phyloP scores from a whole-genome alignment of 1,140 invertebrate genomes.

The Babylonia areolata region DNA sequence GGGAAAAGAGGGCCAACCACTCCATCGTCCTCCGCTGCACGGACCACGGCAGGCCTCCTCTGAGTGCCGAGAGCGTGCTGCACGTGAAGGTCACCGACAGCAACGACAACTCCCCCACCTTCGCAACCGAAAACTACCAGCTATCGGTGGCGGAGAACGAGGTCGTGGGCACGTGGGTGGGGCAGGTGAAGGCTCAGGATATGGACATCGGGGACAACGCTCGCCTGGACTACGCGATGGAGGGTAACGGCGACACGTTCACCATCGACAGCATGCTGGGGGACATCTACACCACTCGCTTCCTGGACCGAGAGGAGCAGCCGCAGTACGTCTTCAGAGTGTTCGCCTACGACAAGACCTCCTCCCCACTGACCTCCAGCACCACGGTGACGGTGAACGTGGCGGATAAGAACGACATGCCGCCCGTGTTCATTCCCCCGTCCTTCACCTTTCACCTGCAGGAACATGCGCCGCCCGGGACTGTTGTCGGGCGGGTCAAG shows the following conservation, averaged over 20 bases:
- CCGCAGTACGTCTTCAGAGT: slow-evolving; percentile 86
- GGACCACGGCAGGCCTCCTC: slow-evolving; percentile 50
- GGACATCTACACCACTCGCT: slow-evolving; percentile 59
- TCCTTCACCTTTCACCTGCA: slow-evolving; percentile 85
- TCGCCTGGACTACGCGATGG: slow-evolving; percentile 45
- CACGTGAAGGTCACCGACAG: slow-evolving; percentile 50
- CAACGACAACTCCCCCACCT: slow-evolving; percentile 56
- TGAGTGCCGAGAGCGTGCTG: slow-evolving; percentile 34
- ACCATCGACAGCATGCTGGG: slow-evolving; percentile 78
- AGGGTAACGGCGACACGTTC: slow-evolving; percentile 53
- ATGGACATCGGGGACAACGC: slow-evolving; percentile 78
- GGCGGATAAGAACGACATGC: slow-evolving; percentile 97
- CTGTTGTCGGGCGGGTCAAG: slow-evolving; percentile 88
- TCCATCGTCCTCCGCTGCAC: slow-evolving; percentile 47
- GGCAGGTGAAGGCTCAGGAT: slow-evolving; percentile 47
- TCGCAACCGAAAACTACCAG: slow-evolving; percentile 43
- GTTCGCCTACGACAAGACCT: slow-evolving; percentile 85
- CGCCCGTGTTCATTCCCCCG: slow-evolving; percentile 89
- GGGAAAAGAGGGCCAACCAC: slow-evolving; percentile 42
- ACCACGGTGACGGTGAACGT: slow-evolving; percentile 84
- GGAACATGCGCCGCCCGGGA: slow-evolving; percentile 89
- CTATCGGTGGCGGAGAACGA: slow-evolving; percentile 47
- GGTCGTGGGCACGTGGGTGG: slow-evolving; percentile 31
- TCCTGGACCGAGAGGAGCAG: slow-evolving; percentile 85
- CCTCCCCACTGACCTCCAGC: slow-evolving; percentile 84